These are phyloP conservation scores for Diuraphis noxia DNA, from an alignment of 1,140 invertebrate genomes.

Conservation along the genomic window DNA sequence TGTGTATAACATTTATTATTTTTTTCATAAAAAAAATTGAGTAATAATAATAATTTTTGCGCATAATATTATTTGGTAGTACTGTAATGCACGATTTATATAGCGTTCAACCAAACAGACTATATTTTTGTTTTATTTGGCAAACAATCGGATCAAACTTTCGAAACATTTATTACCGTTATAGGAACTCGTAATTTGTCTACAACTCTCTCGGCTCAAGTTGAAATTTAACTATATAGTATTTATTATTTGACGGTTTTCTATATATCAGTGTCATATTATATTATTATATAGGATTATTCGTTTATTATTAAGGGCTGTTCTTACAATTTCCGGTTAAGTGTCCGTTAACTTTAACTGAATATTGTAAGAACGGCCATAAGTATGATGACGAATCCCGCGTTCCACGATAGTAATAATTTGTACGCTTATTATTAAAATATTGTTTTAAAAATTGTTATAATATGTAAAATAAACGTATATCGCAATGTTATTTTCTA, in stretches of 20 bases:
- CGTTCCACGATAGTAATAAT: background rate
- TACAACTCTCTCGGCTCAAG: background rate
- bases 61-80: background rate
- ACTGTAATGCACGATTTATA: background rate
- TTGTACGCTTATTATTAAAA: background rate
- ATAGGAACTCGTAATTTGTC: background rate
- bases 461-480: background rate
- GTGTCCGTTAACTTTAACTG: no score
- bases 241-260: background rate
- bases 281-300: background rate
- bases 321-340: no score
- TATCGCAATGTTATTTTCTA: background rate
- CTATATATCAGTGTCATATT: background rate
- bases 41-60: background rate
- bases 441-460: no score
- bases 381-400: background rate
- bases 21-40: background rate
- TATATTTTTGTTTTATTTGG: background rate
- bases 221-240: slow-evolving; percentile 2
- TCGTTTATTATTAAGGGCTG: no score
- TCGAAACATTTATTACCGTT: slow-evolving; percentile 14
- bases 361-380: no score
- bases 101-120: background rate
- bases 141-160: background rate
- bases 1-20: background rate